Percentiles rank a stretch among this genome's conserved stretches.
These are phyloP conservation scores for Astreopora myriophthalma DNA, from an alignment of 64 coral and sea anemone genomes.

Conservation along the genomic window DNA sequence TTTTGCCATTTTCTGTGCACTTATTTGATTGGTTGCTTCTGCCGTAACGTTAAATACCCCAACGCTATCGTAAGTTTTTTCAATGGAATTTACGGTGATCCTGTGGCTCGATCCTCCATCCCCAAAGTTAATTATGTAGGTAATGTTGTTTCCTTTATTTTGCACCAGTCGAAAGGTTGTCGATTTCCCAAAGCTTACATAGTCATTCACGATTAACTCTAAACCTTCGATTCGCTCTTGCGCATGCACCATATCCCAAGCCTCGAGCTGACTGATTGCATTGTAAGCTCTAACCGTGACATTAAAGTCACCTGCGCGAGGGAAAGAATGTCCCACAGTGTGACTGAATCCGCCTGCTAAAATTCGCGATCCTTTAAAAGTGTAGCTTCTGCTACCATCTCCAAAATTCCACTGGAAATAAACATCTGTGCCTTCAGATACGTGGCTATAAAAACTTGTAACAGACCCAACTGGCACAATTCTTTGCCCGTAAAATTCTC, in stretches of 20 bases:
- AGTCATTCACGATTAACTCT: neutral
- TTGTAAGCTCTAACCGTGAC: conserved; percentile 61
- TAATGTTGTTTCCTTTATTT: conserved; percentile 62
- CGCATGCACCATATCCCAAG: conserved; percentile 53
- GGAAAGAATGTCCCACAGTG: conserved; percentile 26
- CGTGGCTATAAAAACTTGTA: conserved; percentile 25
- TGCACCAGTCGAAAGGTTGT: conserved; percentile 3
- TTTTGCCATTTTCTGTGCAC: conserved; percentile 20
- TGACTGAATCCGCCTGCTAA: conserved; percentile 8
- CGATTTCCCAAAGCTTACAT: neutral
- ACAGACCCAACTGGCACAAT: conserved; percentile 39
- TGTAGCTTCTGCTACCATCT: neutral
- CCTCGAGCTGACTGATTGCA: conserved; percentile 50
- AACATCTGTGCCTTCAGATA: conserved; percentile 65
- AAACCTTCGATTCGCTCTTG: conserved; percentile 75
- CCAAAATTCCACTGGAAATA: conserved; percentile 56
- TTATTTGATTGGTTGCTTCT: conserved; percentile 76
- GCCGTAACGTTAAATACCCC: conserved; percentile 22
- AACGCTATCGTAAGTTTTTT: conserved; percentile 1
- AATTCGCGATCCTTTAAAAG: neutral
- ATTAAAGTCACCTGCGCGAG: conserved; percentile 11
- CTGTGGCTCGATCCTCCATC: conserved; percentile 38
- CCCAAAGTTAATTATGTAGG: conserved; percentile 63
- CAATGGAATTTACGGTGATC: neutral
- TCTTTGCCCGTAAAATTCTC: neutral